phyloP scores from a whole-genome alignment of 2,888 invertebrate species.

The Protonemura montana region DNA sequence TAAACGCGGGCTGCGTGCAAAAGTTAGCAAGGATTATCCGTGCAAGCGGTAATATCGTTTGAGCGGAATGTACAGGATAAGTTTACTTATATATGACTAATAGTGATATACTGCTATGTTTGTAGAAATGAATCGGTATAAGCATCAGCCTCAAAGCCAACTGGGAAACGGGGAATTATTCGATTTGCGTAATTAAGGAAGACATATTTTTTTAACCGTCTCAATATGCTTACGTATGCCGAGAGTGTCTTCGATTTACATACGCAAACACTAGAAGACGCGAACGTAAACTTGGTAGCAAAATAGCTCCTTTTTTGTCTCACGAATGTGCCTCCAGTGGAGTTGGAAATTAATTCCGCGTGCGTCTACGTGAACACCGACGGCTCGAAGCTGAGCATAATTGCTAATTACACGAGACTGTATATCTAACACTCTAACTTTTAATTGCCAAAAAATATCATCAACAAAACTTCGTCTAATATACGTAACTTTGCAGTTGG shows the following conservation, averaged over 20 bases:
- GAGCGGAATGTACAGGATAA: neutral
- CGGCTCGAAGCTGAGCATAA: neutral
- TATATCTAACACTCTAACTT: conserved; percentile 12
- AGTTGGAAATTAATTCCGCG: neutral
- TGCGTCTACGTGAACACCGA: neutral
- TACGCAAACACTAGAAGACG: neutral
- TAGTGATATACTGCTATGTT: neutral
- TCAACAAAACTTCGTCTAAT: neutral
- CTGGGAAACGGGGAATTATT: neutral
- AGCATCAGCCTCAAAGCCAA: neutral
- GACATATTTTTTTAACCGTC: neutral
- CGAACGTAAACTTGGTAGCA: neutral
- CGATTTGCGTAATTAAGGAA: neutral
- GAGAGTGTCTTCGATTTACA: conserved; percentile 12
- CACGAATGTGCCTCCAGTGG: neutral
- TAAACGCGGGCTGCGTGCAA: neutral
- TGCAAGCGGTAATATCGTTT: neutral
- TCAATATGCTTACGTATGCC: neutral
- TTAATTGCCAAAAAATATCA: conserved; percentile 1
- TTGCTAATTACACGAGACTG: neutral
- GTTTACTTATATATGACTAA: neutral
- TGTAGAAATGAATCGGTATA: neutral
- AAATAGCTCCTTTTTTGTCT: neutral
- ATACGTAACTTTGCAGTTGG: neutral
- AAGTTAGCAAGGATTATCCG: neutral